Conservation (phyloP, 2,113 vertebrate species). For the Xyliphius kryptos region DNA sequence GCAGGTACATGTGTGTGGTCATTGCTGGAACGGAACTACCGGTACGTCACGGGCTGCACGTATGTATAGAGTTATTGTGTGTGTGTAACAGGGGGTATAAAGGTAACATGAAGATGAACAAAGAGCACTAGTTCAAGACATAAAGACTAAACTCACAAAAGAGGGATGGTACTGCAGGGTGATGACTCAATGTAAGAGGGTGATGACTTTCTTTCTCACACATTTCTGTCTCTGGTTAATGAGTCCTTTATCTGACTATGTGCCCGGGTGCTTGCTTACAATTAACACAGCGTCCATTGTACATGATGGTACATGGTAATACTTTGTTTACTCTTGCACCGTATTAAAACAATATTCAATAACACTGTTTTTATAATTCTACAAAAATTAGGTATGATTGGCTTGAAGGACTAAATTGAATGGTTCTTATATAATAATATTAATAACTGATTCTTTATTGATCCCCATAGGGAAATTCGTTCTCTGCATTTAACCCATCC, state of each 20-base stretch:
- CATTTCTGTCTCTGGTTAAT: conserved; percentile 7
- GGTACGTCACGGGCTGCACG: not conserved
- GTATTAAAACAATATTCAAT: not conserved
- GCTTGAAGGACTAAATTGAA: too few relatives aligned
- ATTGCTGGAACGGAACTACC: conserved; percentile 3
- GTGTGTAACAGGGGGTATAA: not conserved
- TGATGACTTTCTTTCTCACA: not conserved
- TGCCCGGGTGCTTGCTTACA: not conserved
- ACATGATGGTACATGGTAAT: not conserved
- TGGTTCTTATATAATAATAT: too few relatives aligned
- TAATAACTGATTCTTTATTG: too few relatives aligned
- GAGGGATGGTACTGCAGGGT: not conserved
- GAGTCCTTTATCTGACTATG: conserved; percentile 5
- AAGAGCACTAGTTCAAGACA: not conserved
- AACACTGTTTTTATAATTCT: not conserved
- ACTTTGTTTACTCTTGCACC: not conserved
- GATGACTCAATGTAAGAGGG: too few relatives aligned
- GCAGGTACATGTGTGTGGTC: conserved; percentile 4
- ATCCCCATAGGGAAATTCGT: too few relatives aligned
- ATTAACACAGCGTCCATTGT: not conserved
- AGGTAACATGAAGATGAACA: not conserved
- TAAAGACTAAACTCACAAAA: not conserved
- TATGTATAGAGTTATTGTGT: conserved; percentile 7
- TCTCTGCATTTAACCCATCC: too few relatives aligned
- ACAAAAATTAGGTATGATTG: not conserved